A percentile compares a stretch with the other conserved stretches of the same genome.
phyloP scores from a whole-genome alignment of 1,140 invertebrate species.

The Heliconius nattereri region DNA sequence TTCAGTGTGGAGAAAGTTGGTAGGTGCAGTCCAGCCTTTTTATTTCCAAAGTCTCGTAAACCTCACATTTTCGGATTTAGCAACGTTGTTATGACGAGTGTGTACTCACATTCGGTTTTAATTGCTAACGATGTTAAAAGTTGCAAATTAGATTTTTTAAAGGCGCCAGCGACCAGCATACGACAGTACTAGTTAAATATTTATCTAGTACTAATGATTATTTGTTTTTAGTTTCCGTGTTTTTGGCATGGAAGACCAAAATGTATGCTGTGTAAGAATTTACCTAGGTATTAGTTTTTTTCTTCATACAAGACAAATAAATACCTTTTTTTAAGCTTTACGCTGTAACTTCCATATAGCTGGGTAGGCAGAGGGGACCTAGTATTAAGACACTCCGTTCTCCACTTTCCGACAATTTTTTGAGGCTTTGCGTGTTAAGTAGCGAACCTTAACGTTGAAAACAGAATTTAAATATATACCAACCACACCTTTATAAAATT shows the following conservation, averaged over 20 bases:
- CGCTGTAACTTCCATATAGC: neutral
- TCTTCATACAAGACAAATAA: too few relatives aligned
- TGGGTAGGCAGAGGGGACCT: neutral
- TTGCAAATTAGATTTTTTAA: neutral
- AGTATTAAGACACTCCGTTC: neutral
- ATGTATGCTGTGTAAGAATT: too few relatives aligned
- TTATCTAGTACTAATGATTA: neutral
- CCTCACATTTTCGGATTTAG: slow-evolving; percentile 4
- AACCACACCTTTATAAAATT: neutral
- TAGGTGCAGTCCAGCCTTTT: neutral
- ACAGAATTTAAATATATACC: too few relatives aligned
- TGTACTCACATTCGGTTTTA: slow-evolving; percentile 1
- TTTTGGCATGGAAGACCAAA: too few relatives aligned
- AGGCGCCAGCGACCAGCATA: neutral
- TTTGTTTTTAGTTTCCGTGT: too few relatives aligned
- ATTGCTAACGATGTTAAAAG: neutral
- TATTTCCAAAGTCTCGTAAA: slow-evolving; percentile 3
- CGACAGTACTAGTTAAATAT: neutral
- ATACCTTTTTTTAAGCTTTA: neutral
- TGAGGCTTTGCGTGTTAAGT: neutral
- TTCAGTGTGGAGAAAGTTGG: neutral
- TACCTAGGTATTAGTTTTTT: too few relatives aligned
- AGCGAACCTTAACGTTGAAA: too few relatives aligned
- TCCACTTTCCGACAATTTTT: neutral
- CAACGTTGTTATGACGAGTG: neutral